Base-by-base conservation (phyloP, 2,113 vertebrate species). In the Bubo blakistoni region DNA sequence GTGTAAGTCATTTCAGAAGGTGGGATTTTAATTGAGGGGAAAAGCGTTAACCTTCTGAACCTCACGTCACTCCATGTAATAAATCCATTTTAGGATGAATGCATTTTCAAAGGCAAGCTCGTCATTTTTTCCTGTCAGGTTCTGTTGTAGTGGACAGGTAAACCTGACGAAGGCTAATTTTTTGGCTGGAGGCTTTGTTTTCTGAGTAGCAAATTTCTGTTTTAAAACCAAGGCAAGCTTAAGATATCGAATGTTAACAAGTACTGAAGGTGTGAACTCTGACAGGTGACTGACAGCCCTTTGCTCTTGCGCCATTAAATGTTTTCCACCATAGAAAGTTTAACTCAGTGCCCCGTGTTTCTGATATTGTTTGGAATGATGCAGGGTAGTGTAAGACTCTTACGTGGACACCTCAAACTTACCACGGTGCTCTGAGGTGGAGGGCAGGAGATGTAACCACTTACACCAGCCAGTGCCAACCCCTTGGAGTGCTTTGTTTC, bases 261-360 rank as follows among this genome's bases (percentile, higher is more conserved):
- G 10, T 51, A 6, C 15, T 19, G 26, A 47, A 30, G 51, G 2
- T 38, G 6, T 1, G 36, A 65, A 16, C 11, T 38, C 40, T 46
- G 34, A 7, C 18, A 11, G 49, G 2, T 5, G 19, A 1, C 26
- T 13, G 13, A 10, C 4, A 1, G 20, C 46, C 49, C 15, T 66
- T 57, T 38, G 32, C 10, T 62, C 44, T 26, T 36, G 3, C 21
- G 16, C 20, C 17, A 3, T 26, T 11, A 20, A 36, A 13, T 8
- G 32, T n/a, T 85, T 24, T 79, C 20, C 4, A 1, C 25, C 1
- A 2, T 13, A 13, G 71, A 44, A 21, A 5, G 19, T 44, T 42
- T 25, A 52, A 19, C 5, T 34, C 0, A 0, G 7, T 34, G 15
- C 25, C 34, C 40, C 3, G 0, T 14, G 9, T 57, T 77, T 62